phyloP scores from a whole-genome alignment of 2,888 invertebrate genomes.

The Tenthredo scrophulariae region DNA sequence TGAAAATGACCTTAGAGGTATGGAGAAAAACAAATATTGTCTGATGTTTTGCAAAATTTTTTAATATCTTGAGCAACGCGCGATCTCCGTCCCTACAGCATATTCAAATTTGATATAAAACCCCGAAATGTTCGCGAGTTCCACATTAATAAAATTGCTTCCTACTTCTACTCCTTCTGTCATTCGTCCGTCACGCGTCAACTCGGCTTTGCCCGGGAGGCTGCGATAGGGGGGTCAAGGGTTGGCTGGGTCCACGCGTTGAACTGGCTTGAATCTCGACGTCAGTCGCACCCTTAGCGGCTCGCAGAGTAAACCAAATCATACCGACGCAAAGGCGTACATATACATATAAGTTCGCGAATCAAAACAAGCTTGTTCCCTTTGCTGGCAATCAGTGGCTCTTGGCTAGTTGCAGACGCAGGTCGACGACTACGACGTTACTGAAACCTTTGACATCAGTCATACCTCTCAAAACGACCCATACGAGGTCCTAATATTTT shows the following conservation, averaged over 20 bases:
- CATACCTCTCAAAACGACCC: background rate
- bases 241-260: slow-evolving; percentile 43
- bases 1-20: background rate
- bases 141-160: background rate
- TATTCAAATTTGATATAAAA: background rate
- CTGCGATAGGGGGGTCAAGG: slow-evolving; percentile 30
- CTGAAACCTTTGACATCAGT: slow-evolving; percentile 3
- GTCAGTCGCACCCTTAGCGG: slow-evolving; percentile 58
- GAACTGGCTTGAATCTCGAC: slow-evolving; percentile 26
- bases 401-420: slow-evolving; percentile 12
- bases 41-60: background rate
- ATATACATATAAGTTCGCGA: slow-evolving; percentile 52
- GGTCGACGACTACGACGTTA: slow-evolving; percentile 13
- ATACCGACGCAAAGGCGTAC: slow-evolving; percentile 46
- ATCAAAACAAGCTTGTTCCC: slow-evolving; percentile 52
- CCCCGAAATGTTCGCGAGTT: background rate
- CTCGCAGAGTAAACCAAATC: slow-evolving; percentile 58
- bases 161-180: background rate
- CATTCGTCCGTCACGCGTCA: slow-evolving; percentile 30
- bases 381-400: slow-evolving; percentile 34
- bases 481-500: slow-evolving; percentile 5
- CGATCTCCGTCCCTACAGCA: background rate
- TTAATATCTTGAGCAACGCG: background rate
- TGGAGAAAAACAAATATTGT: background rate
- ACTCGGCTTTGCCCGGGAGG: slow-evolving; percentile 41